phyloP scores from a whole-genome alignment of 2,797 vertebrate species.

The Crenuchus spilurus region DNA sequence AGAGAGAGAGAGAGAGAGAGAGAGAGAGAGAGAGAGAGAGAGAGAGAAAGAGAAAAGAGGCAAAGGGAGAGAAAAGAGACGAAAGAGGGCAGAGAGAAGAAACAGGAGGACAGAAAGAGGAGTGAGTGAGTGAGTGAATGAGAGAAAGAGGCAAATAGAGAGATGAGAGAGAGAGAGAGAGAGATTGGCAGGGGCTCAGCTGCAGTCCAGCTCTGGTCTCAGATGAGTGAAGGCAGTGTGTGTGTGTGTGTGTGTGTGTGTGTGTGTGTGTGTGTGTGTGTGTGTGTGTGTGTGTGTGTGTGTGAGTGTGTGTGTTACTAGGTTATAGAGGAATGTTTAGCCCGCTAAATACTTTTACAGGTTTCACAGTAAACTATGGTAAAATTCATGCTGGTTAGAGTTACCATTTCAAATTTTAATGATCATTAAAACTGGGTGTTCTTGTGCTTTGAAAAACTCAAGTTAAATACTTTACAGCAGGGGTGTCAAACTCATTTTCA shows the following conservation, averaged over 20 bases:
- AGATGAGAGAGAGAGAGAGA: constrained; percentile 5
- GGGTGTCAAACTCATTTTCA: too few species aligned
- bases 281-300: neutral
- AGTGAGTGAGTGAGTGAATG: constrained; percentile 17
- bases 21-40: neutral
- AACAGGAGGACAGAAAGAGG: neutral
- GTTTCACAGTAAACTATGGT: too few species aligned
- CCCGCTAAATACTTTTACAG: too few species aligned
- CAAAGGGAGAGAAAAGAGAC: constrained; percentile 5
- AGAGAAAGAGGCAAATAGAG: neutral
- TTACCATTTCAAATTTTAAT: too few species aligned
- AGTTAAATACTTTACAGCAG: too few species aligned
- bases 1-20: neutral
- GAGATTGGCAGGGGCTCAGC: constrained; percentile 41
- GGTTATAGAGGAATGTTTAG: too few species aligned
- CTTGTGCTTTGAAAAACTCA: too few species aligned
- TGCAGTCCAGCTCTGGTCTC: constrained; percentile 29
- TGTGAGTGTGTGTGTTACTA: neutral
- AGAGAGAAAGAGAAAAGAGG: neutral
- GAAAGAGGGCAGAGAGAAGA: neutral
- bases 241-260: constrained; percentile 27
- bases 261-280: neutral
- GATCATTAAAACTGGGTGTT: too few species aligned
- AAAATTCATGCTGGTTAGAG: too few species aligned
- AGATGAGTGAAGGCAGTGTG: constrained; percentile 41